These are phyloP conservation scores for Mustela nigripes DNA, from an alignment of 2,113 vertebrate genomes.

Conservation along the genomic window DNA sequence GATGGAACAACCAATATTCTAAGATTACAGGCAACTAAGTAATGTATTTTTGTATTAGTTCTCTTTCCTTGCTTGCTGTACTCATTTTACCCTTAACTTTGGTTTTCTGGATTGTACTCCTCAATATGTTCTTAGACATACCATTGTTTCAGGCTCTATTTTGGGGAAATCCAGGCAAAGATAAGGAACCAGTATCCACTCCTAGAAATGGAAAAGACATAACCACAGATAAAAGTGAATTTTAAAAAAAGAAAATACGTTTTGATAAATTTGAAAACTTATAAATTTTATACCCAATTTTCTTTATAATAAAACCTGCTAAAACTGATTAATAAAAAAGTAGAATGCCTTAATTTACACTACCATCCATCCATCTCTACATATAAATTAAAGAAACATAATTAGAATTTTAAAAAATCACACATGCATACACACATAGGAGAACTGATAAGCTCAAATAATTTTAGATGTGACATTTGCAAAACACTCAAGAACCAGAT, in stretches of 20 bases:
- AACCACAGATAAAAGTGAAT: background rate
- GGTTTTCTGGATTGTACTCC: background rate
- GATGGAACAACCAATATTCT: background rate
- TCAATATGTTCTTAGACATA: background rate
- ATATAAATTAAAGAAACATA: background rate
- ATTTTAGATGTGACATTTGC: background rate
- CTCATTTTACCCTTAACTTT: background rate
- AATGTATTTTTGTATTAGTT: background rate
- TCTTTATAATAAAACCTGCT: background rate
- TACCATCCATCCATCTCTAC: background rate
- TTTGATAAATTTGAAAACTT: background rate
- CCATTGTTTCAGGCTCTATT: background rate
- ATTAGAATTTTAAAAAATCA: background rate
- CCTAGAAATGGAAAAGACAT: background rate
- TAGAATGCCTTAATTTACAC: background rate
- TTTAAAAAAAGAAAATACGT: background rate
- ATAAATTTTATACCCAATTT: background rate
- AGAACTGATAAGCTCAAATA: background rate
- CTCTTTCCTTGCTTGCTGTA: background rate
- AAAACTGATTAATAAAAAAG: background rate
- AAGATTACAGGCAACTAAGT: background rate
- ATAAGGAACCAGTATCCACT: background rate
- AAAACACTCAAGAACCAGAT: background rate
- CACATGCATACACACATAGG: background rate
- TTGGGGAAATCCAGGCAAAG: background rate